Conservation (phyloP, 1,140 invertebrate species). For the Heliconius himera region DNA sequence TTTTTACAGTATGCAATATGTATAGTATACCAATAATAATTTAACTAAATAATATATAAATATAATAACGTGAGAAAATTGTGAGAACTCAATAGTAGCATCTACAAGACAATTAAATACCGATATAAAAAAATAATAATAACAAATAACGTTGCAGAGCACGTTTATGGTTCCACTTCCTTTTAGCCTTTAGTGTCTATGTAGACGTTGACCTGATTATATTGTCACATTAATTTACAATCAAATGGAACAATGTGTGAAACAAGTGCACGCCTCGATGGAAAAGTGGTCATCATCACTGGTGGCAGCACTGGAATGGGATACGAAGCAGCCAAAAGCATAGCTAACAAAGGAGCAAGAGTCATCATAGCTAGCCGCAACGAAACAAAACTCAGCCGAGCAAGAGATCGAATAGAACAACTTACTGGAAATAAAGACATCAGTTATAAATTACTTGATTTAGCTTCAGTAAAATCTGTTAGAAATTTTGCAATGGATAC, state of each 20-base stretch:
- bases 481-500: constrained; percentile 61
- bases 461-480: constrained; percentile 69
- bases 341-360: constrained; percentile 86
- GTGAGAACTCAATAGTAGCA: constrained; percentile 46
- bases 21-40: not conserved
- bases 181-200: constrained; percentile 41
- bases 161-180: constrained; percentile 36
- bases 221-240: constrained; percentile 25
- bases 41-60: not conserved
- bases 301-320: constrained; percentile 93
- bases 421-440: constrained; percentile 60
- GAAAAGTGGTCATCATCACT: constrained; percentile 90
- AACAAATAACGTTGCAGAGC: constrained; percentile 44
- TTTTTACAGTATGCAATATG: not conserved
- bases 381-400: constrained; percentile 77
- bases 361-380: constrained; percentile 90
- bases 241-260: constrained; percentile 54
- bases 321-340: constrained; percentile 86
- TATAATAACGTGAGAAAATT: constrained; percentile 21
- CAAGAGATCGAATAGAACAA: constrained; percentile 61
- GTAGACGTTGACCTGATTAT: constrained; percentile 34
- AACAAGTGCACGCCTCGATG: constrained; percentile 61
- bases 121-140: constrained; percentile 48
- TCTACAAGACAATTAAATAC: constrained; percentile 33
- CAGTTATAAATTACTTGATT: constrained; percentile 57